Percentiles rank a stretch among this genome's conserved stretches.
These are phyloP conservation scores for Trachemys scripta DNA, from an alignment of 2,113 vertebrate species.

Conservation along the genomic window DNA sequence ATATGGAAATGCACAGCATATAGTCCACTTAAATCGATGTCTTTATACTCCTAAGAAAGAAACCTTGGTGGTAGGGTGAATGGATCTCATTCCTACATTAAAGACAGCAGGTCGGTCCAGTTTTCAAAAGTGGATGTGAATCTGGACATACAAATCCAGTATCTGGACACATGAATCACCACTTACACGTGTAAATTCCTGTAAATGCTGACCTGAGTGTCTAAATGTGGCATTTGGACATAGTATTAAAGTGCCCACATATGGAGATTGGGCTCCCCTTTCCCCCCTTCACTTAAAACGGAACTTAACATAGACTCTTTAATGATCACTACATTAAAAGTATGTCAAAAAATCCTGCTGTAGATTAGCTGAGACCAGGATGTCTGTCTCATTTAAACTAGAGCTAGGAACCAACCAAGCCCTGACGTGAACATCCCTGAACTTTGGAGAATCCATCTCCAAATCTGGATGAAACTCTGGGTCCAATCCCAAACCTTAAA, in stretches of 20 bases:
- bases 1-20: not conserved
- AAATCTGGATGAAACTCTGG: not conserved
- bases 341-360: not conserved
- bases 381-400: not conserved
- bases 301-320: not conserved
- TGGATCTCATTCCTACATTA: not conserved
- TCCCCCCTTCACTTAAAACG: not conserved
- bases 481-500: not conserved
- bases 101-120: not conserved
- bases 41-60: not conserved
- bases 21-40: not conserved
- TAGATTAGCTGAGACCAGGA: not conserved
- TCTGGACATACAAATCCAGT: not conserved
- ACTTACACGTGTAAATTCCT: not conserved
- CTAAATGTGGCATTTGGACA: not conserved
- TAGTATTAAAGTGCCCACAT: not conserved
- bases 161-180: not conserved
- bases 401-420: not conserved
- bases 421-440: not conserved
- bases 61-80: not conserved
- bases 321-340: not conserved
- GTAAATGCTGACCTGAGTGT: not conserved
- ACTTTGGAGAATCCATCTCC: not conserved
- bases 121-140: not conserved
- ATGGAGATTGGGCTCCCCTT: not conserved